These are phyloP conservation scores for Palythoa caribaeorum DNA, from an alignment of 92 coral and sea anemone genomes.

Conservation along the genomic window DNA sequence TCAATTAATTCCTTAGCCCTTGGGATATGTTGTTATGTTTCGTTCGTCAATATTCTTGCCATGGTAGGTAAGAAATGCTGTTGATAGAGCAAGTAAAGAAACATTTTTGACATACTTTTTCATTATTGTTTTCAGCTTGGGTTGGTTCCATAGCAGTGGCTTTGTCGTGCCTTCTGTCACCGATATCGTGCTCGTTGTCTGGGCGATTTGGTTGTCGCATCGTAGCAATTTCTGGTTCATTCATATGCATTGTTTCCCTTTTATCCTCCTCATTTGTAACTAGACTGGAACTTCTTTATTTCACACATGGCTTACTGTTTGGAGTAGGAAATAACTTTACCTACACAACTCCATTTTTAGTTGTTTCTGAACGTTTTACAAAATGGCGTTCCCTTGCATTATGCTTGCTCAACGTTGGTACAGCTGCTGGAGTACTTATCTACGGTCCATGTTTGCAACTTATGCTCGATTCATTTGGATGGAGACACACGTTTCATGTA, in stretches of 20 bases:
- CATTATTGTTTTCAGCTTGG: slow-evolving; percentile 26
- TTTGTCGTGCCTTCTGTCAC: slow-evolving; percentile 6
- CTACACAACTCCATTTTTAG: not conserved
- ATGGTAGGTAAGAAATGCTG: too few relatives aligned
- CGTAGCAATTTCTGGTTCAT: slow-evolving; percentile 34
- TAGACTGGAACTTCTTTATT: slow-evolving; percentile 28
- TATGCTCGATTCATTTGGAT: not conserved
- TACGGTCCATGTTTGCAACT: not conserved
- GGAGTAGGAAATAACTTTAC: not conserved
- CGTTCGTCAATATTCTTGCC: too few relatives aligned
- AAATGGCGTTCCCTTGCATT: slow-evolving; percentile 24
- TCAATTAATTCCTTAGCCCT: too few relatives aligned
- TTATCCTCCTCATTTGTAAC: slow-evolving; percentile 41
- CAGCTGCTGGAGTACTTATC: not conserved
- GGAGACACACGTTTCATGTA: slow-evolving; percentile 1
- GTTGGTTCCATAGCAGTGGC: slow-evolving; percentile 23
- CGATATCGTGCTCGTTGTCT: slow-evolving; percentile 30
- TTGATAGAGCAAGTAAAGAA: too few relatives aligned
- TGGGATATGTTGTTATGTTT: too few relatives aligned
- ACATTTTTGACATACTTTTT: not conserved
- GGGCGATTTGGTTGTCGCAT: slow-evolving; percentile 48
- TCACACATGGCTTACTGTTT: slow-evolving; percentile 19
- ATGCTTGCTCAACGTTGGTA: not conserved
- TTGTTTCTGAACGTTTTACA: not conserved
- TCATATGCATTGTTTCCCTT: slow-evolving; percentile 40